Conservation (phyloP, 2,113 vertebrate genomes). For the Poecile atricapillus region DNA sequence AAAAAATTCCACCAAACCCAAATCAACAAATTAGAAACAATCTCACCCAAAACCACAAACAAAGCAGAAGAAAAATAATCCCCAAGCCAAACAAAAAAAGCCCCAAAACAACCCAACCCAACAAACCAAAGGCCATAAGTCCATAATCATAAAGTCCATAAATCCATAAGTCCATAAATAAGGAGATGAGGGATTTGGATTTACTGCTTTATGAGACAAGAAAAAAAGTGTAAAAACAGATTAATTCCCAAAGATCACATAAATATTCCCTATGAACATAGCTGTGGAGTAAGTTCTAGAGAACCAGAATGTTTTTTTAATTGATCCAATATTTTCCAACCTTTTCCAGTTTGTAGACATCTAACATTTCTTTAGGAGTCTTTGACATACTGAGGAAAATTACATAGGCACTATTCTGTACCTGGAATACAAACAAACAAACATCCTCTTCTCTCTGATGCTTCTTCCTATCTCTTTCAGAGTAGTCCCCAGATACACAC, state of each 20-base stretch:
- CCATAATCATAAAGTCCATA: no score
- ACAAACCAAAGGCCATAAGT: not conserved
- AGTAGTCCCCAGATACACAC: not conserved
- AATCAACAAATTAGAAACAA: not conserved
- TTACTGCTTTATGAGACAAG: not conserved
- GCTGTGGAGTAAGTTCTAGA: not conserved
- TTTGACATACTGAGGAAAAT: not conserved
- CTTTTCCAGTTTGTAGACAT: not conserved
- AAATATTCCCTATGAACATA: not conserved
- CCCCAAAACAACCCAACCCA: no score
- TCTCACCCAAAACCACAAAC: not conserved
- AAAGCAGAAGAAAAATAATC: not conserved
- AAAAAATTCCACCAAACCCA: not conserved
- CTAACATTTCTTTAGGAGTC: not conserved
- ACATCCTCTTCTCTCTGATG: not conserved
- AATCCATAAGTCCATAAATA: not conserved
- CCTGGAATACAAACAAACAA: not conserved
- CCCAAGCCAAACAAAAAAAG: not conserved
- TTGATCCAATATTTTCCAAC: not conserved
- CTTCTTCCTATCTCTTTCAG: not conserved
- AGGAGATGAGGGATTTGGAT: not conserved
- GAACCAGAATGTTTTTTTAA: not conserved
- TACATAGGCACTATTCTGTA: accelerated
- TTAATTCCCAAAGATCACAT: not conserved
- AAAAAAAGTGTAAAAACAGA: not conserved